Percentiles rank a stretch among this genome's conserved stretches.
phyloP scores from a whole-genome alignment of 1,140 invertebrate species.

The Drosophila malerkotliana region DNA sequence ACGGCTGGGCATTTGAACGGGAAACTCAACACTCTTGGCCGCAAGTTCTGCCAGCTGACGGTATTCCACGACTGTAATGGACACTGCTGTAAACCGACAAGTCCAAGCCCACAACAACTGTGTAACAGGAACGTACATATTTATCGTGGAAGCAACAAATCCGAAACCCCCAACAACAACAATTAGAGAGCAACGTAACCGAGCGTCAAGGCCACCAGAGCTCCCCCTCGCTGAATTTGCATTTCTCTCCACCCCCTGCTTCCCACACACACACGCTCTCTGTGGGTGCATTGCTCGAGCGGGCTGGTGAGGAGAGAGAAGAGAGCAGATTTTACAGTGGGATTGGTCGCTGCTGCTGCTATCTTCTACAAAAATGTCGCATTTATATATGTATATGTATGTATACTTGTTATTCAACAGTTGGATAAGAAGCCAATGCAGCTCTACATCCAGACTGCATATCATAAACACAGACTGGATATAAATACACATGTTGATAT shows the following conservation, averaged over 20 bases:
- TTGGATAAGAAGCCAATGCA: constrained; percentile 5
- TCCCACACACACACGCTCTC: not conserved
- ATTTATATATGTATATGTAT: constrained; percentile 2
- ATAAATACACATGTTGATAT: not conserved
- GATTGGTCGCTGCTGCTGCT: not conserved
- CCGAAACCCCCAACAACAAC: not conserved
- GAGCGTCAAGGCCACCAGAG: constrained; percentile 28
- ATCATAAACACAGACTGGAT: not conserved
- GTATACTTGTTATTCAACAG: constrained; percentile 37
- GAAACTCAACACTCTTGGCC: constrained; percentile 14
- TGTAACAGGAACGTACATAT: constrained; percentile 7
- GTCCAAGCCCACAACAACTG: not conserved
- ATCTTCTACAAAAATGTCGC: constrained; percentile 3
- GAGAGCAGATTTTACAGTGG: constrained; percentile 5
- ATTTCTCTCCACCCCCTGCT: not conserved
- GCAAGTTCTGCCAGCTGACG: constrained; percentile 3
- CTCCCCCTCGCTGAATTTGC: constrained; percentile 16
- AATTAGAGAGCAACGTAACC: constrained; percentile 14
- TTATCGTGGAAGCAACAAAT: constrained; percentile 9
- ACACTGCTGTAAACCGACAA: constrained; percentile 1
- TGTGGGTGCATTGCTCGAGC: not conserved
- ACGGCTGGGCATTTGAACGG: not conserved
- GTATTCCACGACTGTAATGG: constrained; percentile 27
- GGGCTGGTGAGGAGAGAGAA: too few species aligned
- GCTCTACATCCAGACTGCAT: not conserved